A percentile compares a stretch with the other conserved stretches of the same genome.
Evolutionary conservation across 2,113 vertebrate species (phyloP).

Genomic region (mouse (Mus musculus)): DNA sequence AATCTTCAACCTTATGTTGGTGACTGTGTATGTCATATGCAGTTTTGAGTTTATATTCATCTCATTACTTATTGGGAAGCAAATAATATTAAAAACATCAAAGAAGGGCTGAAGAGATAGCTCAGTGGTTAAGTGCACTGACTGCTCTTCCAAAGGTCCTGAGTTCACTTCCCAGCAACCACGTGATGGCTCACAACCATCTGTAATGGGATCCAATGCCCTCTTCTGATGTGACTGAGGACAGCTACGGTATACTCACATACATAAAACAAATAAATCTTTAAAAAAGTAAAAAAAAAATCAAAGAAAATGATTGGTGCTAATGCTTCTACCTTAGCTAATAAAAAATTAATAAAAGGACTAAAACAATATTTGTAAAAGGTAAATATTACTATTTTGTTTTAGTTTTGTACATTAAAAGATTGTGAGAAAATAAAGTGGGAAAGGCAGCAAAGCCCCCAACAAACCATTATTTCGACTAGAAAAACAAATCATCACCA

Average conservation of each 20-base stretch:
- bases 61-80: conserved; percentile 3
- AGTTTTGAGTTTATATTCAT: conserved; percentile 55
- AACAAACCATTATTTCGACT: neutral
- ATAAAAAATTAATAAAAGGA: conserved; percentile 49
- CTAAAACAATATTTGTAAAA: conserved; percentile 56
- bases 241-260: too few relatives aligned
- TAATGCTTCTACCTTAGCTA: neutral
- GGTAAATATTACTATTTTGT: neutral
- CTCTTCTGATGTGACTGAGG: too few relatives aligned
- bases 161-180: too few relatives aligned
- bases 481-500: neutral
- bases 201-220: too few relatives aligned
- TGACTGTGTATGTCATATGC: neutral
- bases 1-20: conserved; percentile 29
- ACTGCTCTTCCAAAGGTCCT: too few relatives aligned
- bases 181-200: too few relatives aligned
- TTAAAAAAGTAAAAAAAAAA: neutral
- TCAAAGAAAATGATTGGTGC: neutral
- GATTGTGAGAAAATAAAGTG: neutral
- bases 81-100: conserved; percentile 6
- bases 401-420: conserved; percentile 2
- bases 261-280: too few relatives aligned
- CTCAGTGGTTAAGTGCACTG: too few relatives aligned
- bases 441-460: neutral
- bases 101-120: too few relatives aligned